phyloP scores from a whole-genome alignment of 2,888 invertebrate genomes.

The Mesorhabditis belari region DNA sequence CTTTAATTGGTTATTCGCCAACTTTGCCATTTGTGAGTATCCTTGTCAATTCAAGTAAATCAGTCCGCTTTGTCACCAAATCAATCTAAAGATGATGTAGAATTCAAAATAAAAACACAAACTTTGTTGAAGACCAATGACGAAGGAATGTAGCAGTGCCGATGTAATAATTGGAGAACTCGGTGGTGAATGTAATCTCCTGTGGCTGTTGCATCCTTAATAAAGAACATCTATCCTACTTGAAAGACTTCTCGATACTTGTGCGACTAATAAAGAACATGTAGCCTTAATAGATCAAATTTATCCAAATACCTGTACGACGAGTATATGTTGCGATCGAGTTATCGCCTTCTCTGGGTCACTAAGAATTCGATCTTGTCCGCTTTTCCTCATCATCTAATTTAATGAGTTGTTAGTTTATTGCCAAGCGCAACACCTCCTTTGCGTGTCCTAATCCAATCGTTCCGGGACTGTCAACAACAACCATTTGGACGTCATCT shows the following conservation, averaged over 20 bases:
- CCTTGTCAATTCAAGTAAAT: slow-evolving; percentile 68
- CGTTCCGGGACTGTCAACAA: slow-evolving; percentile 87
- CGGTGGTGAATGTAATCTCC: slow-evolving; percentile 50
- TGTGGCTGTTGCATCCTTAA: slow-evolving; percentile 42
- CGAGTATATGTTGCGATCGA: slow-evolving; percentile 45
- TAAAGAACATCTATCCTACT: too few species aligned
- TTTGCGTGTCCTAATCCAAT: slow-evolving; percentile 57
- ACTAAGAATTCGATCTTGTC: slow-evolving; percentile 32
- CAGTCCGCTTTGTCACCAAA: slow-evolving; percentile 63
- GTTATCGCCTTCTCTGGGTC: slow-evolving; percentile 47
- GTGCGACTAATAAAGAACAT: too few species aligned
- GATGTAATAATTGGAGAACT: slow-evolving; percentile 45
- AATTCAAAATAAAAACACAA: neutral
- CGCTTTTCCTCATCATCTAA: neutral
- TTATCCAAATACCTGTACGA: slow-evolving; percentile 51
- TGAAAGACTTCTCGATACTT: too few species aligned
- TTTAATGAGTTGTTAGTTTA: slow-evolving; percentile 2
- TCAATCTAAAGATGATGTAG: slow-evolving; percentile 54
- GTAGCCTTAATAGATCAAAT: too few species aligned
- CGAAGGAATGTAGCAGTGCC: slow-evolving; percentile 52
- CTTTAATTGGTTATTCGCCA: slow-evolving; percentile 38
- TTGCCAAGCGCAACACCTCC: slow-evolving; percentile 20
- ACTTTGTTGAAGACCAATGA: slow-evolving; percentile 81
- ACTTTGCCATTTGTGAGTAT: slow-evolving; percentile 64
- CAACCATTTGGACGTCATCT: slow-evolving; percentile 70